Conservation (phyloP, 53 echinoderm and acorn worm genomes). For the Patiria pectinifera region DNA sequence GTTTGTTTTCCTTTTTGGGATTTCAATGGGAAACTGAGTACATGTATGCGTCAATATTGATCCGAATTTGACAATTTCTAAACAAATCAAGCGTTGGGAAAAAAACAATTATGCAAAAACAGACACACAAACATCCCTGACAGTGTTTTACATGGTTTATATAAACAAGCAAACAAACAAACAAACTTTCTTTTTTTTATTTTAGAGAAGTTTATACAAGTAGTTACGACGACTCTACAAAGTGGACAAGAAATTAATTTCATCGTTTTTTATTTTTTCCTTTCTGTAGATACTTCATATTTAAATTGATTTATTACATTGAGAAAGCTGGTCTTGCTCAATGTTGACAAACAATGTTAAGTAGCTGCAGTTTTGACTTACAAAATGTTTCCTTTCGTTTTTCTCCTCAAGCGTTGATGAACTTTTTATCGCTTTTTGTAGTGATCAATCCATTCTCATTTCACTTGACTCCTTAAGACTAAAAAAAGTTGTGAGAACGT, state of each 20-base stretch:
- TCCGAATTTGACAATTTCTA: neutral
- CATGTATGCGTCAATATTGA: neutral
- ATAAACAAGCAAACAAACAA: neutral
- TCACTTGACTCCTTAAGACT: too few species aligned
- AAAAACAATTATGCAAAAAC: neutral
- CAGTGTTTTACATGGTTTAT: neutral
- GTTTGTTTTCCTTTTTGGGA: too few species aligned
- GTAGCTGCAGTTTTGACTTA: neutral
- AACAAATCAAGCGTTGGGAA: neutral
- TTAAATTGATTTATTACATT: neutral
- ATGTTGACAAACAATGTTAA: neutral
- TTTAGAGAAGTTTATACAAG: neutral
- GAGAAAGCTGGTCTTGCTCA: slow-evolving; percentile 45
- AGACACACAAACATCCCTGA: too few species aligned
- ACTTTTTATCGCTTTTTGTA: neutral
- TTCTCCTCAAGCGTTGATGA: neutral
- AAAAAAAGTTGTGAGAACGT: too few species aligned
- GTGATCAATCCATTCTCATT: too few species aligned
- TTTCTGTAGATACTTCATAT: neutral
- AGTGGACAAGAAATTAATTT: neutral
- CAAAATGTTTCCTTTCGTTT: neutral
- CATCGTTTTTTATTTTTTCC: neutral
- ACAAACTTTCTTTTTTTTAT: neutral
- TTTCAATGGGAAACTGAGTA: too few species aligned
- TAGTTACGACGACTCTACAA: neutral